Percentiles rank a stretch among this genome's conserved stretches.
These are phyloP conservation scores for Papilio aristodemus DNA, from an alignment of 1,140 invertebrate genomes.

Conservation along the genomic window DNA sequence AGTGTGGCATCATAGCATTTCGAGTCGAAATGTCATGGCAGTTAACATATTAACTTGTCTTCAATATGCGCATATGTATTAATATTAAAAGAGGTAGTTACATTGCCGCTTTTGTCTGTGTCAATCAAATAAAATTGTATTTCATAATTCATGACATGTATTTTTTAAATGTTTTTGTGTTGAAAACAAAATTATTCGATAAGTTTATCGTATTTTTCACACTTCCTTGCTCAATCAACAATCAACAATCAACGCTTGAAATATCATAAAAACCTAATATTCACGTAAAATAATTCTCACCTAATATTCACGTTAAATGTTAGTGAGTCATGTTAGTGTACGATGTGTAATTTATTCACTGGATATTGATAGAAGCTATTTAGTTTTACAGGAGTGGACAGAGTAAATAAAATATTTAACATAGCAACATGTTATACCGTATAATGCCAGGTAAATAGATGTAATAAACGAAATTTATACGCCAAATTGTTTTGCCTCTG, in stretches of 20 bases:
- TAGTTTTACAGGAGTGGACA: conserved; percentile 13
- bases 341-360: not conserved
- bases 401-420: not conserved
- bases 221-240: no score
- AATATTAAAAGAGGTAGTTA: not conserved
- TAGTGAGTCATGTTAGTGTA: not conserved
- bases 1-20: conserved; percentile 30
- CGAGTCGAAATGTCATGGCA: conserved; percentile 23
- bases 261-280: no score
- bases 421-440: not conserved
- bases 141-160: no score
- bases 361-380: not conserved
- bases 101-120: not conserved
- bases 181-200: no score
- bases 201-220: no score
- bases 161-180: no score
- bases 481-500: conserved; percentile 29
- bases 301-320: not conserved
- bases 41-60: conserved; percentile 2
- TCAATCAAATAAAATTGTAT: not conserved
- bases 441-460: conserved; percentile 23
- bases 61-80: not conserved
- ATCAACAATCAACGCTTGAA: no score
- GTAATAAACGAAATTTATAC: conserved; percentile 10
- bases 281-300: no score